Percentiles rank a stretch among this genome's conserved stretches.
These are phyloP conservation scores for Delia radicum DNA, from an alignment of 1,140 invertebrate genomes.

Conservation along the genomic window DNA sequence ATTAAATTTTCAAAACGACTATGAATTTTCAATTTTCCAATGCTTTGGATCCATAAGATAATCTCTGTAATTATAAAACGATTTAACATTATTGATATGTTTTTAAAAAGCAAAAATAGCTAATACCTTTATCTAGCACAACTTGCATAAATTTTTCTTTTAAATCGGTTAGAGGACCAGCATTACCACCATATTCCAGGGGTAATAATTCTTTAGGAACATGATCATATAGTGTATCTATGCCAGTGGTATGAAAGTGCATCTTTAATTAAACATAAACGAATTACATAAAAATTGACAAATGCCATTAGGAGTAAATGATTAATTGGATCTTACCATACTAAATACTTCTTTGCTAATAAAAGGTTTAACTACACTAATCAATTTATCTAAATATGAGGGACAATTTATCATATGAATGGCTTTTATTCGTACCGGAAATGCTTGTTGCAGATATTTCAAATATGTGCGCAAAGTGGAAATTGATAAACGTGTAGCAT, in stretches of 20 bases:
- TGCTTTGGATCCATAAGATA: conserved; percentile 48
- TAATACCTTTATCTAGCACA: conserved; percentile 42
- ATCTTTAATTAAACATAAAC: conserved; percentile 50
- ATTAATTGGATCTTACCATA: conserved; percentile 34
- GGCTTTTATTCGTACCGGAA: conserved; percentile 71
- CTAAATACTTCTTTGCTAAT: conserved; percentile 64
- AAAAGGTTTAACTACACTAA: conserved; percentile 65
- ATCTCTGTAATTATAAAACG: conserved; percentile 32
- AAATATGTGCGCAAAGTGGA: conserved; percentile 58
- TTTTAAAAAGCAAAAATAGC: neutral
- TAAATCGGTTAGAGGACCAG: conserved; percentile 60
- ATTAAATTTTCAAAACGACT: neutral
- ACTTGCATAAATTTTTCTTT: conserved; percentile 59
- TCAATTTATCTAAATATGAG: conserved; percentile 64
- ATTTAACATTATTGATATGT: neutral
- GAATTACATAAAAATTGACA: neutral
- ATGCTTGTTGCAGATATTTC: conserved; percentile 65
- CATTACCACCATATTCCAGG: conserved; percentile 66
- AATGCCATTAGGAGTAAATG: neutral
- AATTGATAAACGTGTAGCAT: conserved; percentile 65
- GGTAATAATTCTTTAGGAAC: conserved; percentile 65
- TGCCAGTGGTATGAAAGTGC: conserved; percentile 64
- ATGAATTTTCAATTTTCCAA: conserved; percentile 38
- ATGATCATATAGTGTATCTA: conserved; percentile 62
- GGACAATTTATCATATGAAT: conserved; percentile 72